Base-by-base conservation (phyloP, 2,888 invertebrate genomes). In the Polietes domitor region DNA sequence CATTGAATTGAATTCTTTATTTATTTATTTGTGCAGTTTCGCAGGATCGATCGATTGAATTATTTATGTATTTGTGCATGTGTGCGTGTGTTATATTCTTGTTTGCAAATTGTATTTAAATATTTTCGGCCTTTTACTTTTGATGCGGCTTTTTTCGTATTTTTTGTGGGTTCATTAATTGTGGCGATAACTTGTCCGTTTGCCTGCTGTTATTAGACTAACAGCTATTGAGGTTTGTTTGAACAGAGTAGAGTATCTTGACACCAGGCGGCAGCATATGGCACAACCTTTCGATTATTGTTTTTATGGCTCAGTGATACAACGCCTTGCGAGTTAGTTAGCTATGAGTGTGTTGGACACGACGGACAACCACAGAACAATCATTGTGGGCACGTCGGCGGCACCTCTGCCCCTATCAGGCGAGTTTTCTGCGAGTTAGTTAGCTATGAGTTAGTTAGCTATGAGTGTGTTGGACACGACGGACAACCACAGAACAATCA, bases 191-290 rank as follows among this genome's bases (percentile, higher is more conserved):
- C 84, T 43, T 78, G 72, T 21, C 65, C 61, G 78, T 75, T 81
- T 68, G 80, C 37, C 50, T 47, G 72, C 77, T 78, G 65, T 78
- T 81, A 41, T 53, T 76, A 28, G 78, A 84, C 84, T 84, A 81
- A 84, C 72, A 71, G 32, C 50, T 77, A 53, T 3, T 58, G 70
- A 68, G 37, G 65, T 71, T 77, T 55, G 53, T 77, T 77, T 58
- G 73, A 68, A 24, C 41, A 53, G 70, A 75, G 55, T 76, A 68
- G 61, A 68, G 47, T 74, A 28, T 32, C 71, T 68, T 80, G 83
- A 77, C 83, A n/a, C n/a, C n/a, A n/a, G n/a, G n/a, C n/a, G n/a
- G n/a, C 80, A 83, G 21, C 17, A 37, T 19, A 21, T 24, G 55
- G 9, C 5, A 15, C 55, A 37, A 58, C 21, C 55, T 15, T 58